phyloP scores from a whole-genome alignment of 2,797 vertebrate genomes.

The Crypturellus tataupa region DNA sequence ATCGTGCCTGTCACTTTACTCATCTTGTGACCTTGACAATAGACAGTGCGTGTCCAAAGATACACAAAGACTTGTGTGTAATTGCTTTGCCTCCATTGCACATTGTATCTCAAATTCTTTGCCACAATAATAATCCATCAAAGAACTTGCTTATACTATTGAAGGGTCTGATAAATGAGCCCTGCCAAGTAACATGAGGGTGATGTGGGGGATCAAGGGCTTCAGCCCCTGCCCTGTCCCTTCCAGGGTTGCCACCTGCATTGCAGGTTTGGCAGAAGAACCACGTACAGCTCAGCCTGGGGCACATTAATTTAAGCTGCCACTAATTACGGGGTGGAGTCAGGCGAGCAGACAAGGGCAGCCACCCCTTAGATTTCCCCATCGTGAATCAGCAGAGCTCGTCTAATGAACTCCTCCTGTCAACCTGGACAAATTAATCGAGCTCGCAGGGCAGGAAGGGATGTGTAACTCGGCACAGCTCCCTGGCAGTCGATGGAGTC shows the following conservation, averaged over 20 bases:
- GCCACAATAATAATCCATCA: background rate
- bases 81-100: background rate
- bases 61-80: background rate
- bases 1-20: background rate
- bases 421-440: background rate
- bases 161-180: background rate
- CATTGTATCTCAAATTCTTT: background rate
- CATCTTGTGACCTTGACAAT: background rate
- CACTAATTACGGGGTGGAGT: background rate
- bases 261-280: background rate
- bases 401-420: background rate
- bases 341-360: background rate
- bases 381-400: background rate
- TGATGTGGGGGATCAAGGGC: background rate
- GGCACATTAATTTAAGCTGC: background rate
- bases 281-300: rapidly evolving
- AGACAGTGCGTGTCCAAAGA: background rate
- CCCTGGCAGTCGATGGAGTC: rapidly evolving
- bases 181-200: background rate
- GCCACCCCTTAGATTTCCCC: background rate
- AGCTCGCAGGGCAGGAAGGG: background rate
- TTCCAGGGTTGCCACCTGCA: background rate
- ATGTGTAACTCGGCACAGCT: rapidly evolving
- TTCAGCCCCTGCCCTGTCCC: background rate
- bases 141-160: background rate